phyloP scores from a whole-genome alignment of 2,888 invertebrate genomes.

The Candidula unifasciata region DNA sequence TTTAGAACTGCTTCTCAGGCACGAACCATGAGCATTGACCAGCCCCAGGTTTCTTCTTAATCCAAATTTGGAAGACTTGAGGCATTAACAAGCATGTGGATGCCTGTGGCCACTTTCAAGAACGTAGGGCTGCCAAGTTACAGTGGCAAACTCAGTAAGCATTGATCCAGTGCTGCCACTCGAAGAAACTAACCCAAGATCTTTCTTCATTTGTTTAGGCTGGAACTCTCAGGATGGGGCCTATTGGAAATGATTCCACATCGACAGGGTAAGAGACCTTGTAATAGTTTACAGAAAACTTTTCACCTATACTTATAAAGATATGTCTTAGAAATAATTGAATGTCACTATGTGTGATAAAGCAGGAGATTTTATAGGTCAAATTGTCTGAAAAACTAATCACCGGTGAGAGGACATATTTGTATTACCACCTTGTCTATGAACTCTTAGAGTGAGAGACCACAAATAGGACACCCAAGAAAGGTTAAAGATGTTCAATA shows the following conservation, averaged over 20 bases:
- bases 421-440: too few species aligned
- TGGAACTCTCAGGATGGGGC: constrained; percentile 14
- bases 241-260: not conserved
- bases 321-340: too few species aligned
- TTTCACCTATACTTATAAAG: too few species aligned
- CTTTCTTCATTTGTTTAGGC: not conserved
- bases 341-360: too few species aligned
- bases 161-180: not conserved
- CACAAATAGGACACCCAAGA: too few species aligned
- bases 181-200: not conserved
- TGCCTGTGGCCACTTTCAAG: constrained; percentile 21
- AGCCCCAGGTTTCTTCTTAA: constrained; percentile 14
- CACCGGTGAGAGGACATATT: too few species aligned
- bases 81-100: constrained; percentile 30
- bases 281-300: too few species aligned
- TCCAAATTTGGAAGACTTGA: not conserved
- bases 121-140: not conserved
- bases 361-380: too few species aligned
- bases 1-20: not conserved
- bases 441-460: too few species aligned
- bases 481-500: too few species aligned
- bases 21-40: not conserved
- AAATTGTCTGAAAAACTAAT: too few species aligned
- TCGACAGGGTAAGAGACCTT: not conserved
- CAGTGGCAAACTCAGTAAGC: not conserved